These are phyloP conservation scores for Hyphantria cunea DNA, from an alignment of 1,140 invertebrate species.

Conservation along the genomic window DNA sequence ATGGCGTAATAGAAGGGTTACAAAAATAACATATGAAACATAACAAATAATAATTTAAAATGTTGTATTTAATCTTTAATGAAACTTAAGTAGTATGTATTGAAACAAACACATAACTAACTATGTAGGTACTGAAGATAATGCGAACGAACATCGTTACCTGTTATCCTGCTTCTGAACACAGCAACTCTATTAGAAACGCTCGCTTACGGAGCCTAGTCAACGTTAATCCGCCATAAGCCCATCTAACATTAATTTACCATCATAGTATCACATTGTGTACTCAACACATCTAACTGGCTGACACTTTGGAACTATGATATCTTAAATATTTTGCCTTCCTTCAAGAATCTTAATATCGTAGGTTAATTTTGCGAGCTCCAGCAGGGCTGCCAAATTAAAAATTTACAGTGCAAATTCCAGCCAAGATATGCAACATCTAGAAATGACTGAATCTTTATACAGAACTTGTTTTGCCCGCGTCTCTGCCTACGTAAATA, in stretches of 20 bases:
- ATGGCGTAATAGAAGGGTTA: no score
- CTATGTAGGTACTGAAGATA: constrained; percentile 2
- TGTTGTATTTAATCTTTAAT: no score
- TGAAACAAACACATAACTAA: background rate
- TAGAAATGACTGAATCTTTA: constrained; percentile 7
- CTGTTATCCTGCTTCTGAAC: constrained; percentile 25
- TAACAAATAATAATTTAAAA: no score
- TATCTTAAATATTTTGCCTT: constrained; percentile 18
- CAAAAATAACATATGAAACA: no score
- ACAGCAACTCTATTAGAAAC: constrained; percentile 37
- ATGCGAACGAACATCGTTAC: constrained; percentile 15
- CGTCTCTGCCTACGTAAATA: no score
- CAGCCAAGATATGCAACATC: constrained; percentile 15
- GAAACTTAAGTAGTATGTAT: background rate
- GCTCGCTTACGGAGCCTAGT: constrained; percentile 36
- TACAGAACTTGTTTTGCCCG: no score
- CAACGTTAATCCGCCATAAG: constrained; percentile 48
- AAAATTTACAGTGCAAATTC: constrained; percentile 21
- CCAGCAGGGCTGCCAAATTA: constrained; percentile 22
- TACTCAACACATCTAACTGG: constrained; percentile 17
- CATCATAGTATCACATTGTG: constrained; percentile 40
- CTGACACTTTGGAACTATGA: constrained; percentile 4
- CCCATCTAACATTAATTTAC: constrained; percentile 49
- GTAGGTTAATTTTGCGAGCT: constrained; percentile 29
- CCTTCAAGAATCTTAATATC: constrained; percentile 23